Conservation (phyloP, 2,888 invertebrate genomes). For the Tiphia femorata region DNA sequence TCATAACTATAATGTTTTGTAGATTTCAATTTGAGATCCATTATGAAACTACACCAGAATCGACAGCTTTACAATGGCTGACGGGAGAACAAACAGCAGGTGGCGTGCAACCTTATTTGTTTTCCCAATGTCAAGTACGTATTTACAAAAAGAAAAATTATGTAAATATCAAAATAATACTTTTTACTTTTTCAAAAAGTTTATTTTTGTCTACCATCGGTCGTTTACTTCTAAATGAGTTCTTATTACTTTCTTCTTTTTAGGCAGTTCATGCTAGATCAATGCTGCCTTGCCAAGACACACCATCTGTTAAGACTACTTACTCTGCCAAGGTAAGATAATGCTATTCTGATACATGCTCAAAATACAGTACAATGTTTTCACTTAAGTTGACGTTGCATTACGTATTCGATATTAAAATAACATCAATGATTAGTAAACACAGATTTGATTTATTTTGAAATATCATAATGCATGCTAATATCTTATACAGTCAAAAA, state of each 20-base stretch:
- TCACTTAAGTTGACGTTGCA: no score
- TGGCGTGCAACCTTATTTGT: conserved; percentile 86
- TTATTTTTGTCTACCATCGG: conserved; percentile 15
- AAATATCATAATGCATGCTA: not conserved
- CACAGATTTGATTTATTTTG: conserved; percentile 2
- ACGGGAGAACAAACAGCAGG: conserved; percentile 89
- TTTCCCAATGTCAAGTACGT: conserved; percentile 83
- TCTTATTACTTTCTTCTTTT: conserved; percentile 39
- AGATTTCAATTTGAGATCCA: conserved; percentile 75
- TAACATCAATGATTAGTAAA: no score
- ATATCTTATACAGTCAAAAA: not conserved
- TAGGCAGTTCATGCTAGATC: conserved; percentile 91
- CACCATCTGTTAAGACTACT: conserved; percentile 87
- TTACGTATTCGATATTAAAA: no score
- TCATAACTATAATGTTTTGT: conserved; percentile 31
- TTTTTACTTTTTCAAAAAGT: not conserved
- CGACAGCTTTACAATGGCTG: conserved; percentile 92
- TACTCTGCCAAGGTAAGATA: conserved; percentile 34
- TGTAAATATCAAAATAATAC: conserved; percentile 3
- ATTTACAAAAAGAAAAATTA: not conserved
- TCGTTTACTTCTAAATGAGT: not conserved
- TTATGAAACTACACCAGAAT: conserved; percentile 83
- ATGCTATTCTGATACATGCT: no score
- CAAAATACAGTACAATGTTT: no score
- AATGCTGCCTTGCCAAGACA: conserved; percentile 92